These are phyloP conservation scores for Galagoides demidoff DNA, from an alignment of 2,797 vertebrate genomes.

Conservation along the genomic window DNA sequence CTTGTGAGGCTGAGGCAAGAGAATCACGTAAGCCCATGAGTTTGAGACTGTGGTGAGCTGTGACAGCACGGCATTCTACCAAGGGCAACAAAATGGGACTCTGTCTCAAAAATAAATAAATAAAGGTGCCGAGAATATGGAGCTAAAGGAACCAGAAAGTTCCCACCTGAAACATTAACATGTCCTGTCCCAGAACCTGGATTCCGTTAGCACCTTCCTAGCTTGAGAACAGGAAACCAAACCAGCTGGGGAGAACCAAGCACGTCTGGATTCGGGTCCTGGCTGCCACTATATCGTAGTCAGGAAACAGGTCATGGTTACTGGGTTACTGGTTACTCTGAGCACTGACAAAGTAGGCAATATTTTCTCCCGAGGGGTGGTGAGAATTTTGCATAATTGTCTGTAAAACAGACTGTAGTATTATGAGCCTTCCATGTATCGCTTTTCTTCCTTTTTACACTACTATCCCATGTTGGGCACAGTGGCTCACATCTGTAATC, in stretches of 20 bases:
- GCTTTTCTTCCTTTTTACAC: conserved; percentile 39
- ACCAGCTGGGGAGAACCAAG: background rate
- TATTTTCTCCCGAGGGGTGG: background rate
- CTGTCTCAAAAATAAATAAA: too few species aligned
- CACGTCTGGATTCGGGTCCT: background rate
- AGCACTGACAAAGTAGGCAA: background rate
- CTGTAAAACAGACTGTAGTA: background rate
- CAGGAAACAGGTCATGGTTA: background rate
- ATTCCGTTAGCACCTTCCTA: background rate
- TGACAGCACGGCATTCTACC: too few species aligned
- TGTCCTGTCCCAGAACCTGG: background rate
- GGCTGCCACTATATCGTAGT: background rate
- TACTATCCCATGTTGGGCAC: background rate
- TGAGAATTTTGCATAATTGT: background rate
- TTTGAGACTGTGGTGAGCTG: too few species aligned
- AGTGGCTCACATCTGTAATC: too few species aligned
- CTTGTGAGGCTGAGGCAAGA: too few species aligned
- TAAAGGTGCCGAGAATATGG: too few species aligned
- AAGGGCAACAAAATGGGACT: too few species aligned
- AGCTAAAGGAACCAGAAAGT: too few species aligned
- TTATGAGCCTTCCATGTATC: background rate
- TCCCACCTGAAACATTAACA: too few species aligned
- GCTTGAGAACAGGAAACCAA: background rate
- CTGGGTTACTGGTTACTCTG: conserved; percentile 14
- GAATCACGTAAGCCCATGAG: too few species aligned